Evolutionary conservation across 2,888 invertebrate species (phyloP), one percentile per base, ranked within the genome.

Genomic region (Lottia gigantea): DNA sequence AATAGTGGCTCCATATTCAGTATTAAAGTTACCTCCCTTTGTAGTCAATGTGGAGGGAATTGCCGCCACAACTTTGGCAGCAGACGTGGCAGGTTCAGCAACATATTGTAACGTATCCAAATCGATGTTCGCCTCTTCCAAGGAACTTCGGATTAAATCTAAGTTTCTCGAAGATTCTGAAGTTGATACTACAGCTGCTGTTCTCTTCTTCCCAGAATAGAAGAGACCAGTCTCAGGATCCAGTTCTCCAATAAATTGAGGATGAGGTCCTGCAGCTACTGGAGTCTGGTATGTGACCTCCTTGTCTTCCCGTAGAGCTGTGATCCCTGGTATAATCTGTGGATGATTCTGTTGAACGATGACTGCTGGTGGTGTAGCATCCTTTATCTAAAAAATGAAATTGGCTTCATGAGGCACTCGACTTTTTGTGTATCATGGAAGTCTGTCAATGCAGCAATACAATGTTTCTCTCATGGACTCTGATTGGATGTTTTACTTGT

Each of bases 51-150:
- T 55, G 1, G 11, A 40, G 40, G 40, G 40, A 1, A 11, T 11
- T 40, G 40, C 40, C 11, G 40, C 40, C 40, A 40, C 40, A 11
- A 40, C 40, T 8, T 40, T 40, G 1, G 40, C 40, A 40, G 40
- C 40, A 55, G 19, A 23, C 23, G 55, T 26, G n/a, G 46, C 55
- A 14, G 71, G 79, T 40, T 85, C 85, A 46, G 85, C 83, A 63
- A 82, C 81, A 66, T 84, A 86, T 70, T 85, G 83, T 68, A 82
- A 85, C 0, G 85, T 80, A 71, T 86, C 85, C 63, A 87, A 80
- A 74, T 86, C 84, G 68, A 87, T 85, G 71, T 86, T 83, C 7
- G 87, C 86, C 70, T 86, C 81, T 26, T 83, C 83, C 61, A 86
- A 76, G 2, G 86, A 86, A 69, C 84, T 86, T 67, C 84, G 84